phyloP scores from a whole-genome alignment of 2,888 invertebrate genomes.

The Abrostola tripartita region DNA sequence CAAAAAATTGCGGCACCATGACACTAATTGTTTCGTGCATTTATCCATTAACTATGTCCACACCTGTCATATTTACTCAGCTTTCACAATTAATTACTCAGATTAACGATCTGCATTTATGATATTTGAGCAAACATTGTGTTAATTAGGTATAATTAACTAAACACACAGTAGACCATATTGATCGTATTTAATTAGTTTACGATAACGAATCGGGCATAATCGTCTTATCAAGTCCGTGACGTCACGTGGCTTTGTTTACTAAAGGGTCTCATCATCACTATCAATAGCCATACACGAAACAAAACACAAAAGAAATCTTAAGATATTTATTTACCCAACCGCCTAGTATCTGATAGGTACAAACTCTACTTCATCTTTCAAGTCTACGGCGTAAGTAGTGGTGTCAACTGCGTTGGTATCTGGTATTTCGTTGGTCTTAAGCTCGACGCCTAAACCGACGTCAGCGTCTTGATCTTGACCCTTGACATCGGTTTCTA shows the following conservation, averaged over 20 bases:
- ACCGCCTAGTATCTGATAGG: slow-evolving; percentile 64
- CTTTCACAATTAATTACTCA: no score
- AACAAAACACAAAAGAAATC: slow-evolving; percentile 16
- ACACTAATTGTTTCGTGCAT: no score
- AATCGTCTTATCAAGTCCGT: neutral
- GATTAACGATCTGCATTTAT: neutral
- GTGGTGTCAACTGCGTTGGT: slow-evolving; percentile 70
- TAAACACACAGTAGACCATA: neutral
- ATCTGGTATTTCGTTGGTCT: slow-evolving; percentile 67
- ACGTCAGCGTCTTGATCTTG: slow-evolving; percentile 64
- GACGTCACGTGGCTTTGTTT: slow-evolving; percentile 9
- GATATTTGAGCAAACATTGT: neutral
- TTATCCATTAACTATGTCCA: no score
- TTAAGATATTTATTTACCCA: slow-evolving; percentile 24
- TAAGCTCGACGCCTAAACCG: slow-evolving; percentile 60
- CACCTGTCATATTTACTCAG: no score
- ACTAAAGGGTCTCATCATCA: slow-evolving; percentile 10
- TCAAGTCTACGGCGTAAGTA: slow-evolving; percentile 78
- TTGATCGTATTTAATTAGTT: slow-evolving; percentile 1
- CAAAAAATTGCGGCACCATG: no score
- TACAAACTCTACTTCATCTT: slow-evolving; percentile 78
- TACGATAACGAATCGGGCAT: neutral
- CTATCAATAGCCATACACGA: neutral
- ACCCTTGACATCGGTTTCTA: slow-evolving; percentile 54
- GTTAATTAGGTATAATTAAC: neutral